phyloP scores from a whole-genome alignment of 1,140 invertebrate genomes.

The Heterodera carotae region DNA sequence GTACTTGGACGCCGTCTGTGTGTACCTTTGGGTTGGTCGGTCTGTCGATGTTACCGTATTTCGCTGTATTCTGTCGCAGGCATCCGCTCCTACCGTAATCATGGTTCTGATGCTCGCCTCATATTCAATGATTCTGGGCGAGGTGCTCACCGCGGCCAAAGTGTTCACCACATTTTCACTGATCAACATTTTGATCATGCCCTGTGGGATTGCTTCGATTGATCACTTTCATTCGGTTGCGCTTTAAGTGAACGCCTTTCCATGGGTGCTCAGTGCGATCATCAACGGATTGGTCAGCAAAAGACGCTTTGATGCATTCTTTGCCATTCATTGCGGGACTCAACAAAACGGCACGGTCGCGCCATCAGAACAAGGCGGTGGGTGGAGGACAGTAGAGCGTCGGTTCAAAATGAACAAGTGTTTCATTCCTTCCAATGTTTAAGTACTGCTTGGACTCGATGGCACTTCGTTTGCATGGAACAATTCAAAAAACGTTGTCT shows the following conservation, averaged over 20 bases:
- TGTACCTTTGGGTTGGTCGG: constrained; percentile 21
- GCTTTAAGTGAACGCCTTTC: constrained; percentile 79
- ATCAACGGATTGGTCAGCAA: constrained; percentile 79
- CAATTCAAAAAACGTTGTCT: neutral
- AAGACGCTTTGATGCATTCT: constrained; percentile 67
- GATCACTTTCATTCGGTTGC: neutral
- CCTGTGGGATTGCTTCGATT: constrained; percentile 64
- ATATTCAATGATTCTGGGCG: constrained; percentile 78
- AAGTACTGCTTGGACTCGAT: constrained; percentile 16
- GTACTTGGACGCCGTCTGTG: constrained; percentile 86
- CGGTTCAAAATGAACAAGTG: neutral
- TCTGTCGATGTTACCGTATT: neutral
- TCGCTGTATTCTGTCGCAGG: constrained; percentile 68
- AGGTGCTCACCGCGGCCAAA: constrained; percentile 80
- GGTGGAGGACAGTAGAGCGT: neutral
- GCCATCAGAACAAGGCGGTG: neutral
- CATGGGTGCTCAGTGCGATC: constrained; percentile 95
- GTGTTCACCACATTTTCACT: constrained; percentile 91
- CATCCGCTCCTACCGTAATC: constrained; percentile 93
- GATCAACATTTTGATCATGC: constrained; percentile 91
- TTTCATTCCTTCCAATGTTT: neutral
- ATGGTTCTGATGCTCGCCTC: constrained; percentile 86
- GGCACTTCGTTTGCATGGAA: constrained; percentile 25
- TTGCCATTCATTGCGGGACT: constrained; percentile 58
- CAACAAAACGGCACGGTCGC: neutral